A percentile compares a stretch with the other conserved stretches of the same genome.
Evolutionary conservation across 1,140 invertebrate genomes (phyloP).

Genomic region (Musca domestica): DNA sequence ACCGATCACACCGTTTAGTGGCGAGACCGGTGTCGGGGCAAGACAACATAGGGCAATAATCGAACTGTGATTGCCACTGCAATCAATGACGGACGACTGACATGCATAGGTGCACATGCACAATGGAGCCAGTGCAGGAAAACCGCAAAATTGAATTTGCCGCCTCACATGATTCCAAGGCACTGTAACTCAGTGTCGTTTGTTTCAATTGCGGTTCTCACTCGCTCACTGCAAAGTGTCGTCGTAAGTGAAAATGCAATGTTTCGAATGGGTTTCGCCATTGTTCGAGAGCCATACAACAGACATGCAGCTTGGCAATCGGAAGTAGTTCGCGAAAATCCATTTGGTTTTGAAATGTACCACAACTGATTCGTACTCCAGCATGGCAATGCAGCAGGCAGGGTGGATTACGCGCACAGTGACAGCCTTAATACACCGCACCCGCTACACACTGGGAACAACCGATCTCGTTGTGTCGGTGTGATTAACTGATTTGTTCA

Average conservation of each 20-base stretch:
- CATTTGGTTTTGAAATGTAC: too few relatives aligned
- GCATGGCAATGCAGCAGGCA: too few relatives aligned
- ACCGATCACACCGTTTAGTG: too few relatives aligned
- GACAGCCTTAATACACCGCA: not conserved
- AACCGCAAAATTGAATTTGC: constrained; percentile 54
- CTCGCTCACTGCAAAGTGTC: too few relatives aligned
- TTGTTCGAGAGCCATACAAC: too few relatives aligned
- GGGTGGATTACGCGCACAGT: too few relatives aligned
- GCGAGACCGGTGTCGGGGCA: too few relatives aligned
- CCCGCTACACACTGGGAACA: not conserved
- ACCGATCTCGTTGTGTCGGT: constrained; percentile 39
- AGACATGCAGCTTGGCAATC: too few relatives aligned
- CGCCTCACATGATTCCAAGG: constrained; percentile 49
- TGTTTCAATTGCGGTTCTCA: not conserved
- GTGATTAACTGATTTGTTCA: constrained; percentile 54
- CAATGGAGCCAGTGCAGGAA: constrained; percentile 48
- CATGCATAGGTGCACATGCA: constrained; percentile 54
- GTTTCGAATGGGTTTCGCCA: too few relatives aligned
- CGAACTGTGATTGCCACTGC: not conserved
- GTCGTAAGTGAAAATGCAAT: too few relatives aligned
- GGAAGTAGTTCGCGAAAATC: too few relatives aligned
- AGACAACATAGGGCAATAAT: not conserved
- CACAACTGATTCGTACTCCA: too few relatives aligned
- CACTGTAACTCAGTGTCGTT: not conserved
- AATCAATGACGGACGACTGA: constrained; percentile 27